Conservation (phyloP, 2,113 vertebrate species). For the Upupa epops region DNA sequence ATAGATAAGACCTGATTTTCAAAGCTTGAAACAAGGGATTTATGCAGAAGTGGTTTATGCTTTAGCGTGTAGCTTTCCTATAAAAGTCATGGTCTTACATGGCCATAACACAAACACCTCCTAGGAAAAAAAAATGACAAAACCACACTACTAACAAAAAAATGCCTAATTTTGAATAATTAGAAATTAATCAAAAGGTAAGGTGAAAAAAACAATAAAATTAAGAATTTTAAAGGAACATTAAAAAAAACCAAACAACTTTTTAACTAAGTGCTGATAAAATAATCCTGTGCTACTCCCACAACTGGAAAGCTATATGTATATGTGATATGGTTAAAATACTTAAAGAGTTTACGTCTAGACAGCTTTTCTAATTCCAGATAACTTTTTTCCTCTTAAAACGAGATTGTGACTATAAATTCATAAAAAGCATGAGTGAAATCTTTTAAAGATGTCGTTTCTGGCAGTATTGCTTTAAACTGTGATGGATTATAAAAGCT, state of each 20-base stretch:
- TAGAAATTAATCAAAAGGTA: not conserved
- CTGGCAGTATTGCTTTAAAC: not conserved
- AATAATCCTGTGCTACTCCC: not conserved
- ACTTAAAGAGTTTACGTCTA: not conserved
- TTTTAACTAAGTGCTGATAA: not conserved
- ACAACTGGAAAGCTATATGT: not conserved
- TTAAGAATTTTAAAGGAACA: not conserved
- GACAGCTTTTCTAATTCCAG: not conserved
- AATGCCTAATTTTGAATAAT: not conserved
- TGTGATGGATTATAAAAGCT: not conserved
- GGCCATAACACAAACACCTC: not conserved
- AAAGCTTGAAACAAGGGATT: not conserved
- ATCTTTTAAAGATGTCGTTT: not conserved
- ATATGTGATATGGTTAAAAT: too few relatives aligned
- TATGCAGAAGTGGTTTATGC: not conserved
- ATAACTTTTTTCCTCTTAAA: not conserved
- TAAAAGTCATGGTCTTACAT: not conserved
- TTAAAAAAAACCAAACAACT: not conserved
- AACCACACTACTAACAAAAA: not conserved
- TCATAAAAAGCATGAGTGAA: not conserved
- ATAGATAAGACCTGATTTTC: not conserved
- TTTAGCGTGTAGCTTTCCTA: not conserved
- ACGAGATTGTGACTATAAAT: not conserved
- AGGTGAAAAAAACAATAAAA: not conserved
- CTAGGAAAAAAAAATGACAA: not conserved